Conservation (phyloP, 2,888 invertebrate species). For the Apamea anceps region DNA sequence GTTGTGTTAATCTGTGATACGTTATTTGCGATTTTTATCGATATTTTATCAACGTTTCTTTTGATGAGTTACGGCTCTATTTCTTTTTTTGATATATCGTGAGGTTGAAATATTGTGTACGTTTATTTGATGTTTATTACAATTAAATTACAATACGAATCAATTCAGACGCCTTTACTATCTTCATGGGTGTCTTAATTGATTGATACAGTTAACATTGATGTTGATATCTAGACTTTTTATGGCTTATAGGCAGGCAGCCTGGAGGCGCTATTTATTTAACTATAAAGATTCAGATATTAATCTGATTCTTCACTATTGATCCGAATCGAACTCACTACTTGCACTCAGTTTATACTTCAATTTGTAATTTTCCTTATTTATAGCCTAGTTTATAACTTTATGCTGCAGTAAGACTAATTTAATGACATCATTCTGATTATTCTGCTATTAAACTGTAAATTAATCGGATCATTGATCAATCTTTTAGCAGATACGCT, state of each 20-base stretch:
- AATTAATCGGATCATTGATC: conserved; percentile 31
- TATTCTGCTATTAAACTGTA: conserved; percentile 36
- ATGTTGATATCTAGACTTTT: conserved; percentile 47
- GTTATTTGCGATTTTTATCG: conserved; percentile 77
- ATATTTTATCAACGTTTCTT: conserved; percentile 77
- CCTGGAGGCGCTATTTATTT: conserved; percentile 46
- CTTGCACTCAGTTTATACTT: conserved; percentile 28
- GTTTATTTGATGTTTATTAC: conserved; percentile 63
- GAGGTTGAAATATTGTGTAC: conserved; percentile 55
- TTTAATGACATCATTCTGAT: conserved; percentile 36
- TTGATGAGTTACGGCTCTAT: conserved; percentile 71
- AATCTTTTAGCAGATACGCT: background rate
- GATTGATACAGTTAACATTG: conserved; percentile 48
- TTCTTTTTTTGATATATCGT: conserved; percentile 54
- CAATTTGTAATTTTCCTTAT: conserved; percentile 39
- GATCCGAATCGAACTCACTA: conserved; percentile 44
- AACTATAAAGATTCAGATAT: conserved; percentile 41
- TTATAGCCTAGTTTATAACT: conserved; percentile 28
- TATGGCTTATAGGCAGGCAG: conserved; percentile 11
- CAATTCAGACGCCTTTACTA: conserved; percentile 51
- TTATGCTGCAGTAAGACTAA: conserved; percentile 29
- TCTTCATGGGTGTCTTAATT: conserved; percentile 56
- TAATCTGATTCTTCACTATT: conserved; percentile 25
- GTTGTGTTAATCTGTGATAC: conserved; percentile 78
- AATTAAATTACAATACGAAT: conserved; percentile 62